Evolutionary conservation across 2,797 vertebrate genomes (phyloP).

Genomic region (Bovichtus variegatus): DNA sequence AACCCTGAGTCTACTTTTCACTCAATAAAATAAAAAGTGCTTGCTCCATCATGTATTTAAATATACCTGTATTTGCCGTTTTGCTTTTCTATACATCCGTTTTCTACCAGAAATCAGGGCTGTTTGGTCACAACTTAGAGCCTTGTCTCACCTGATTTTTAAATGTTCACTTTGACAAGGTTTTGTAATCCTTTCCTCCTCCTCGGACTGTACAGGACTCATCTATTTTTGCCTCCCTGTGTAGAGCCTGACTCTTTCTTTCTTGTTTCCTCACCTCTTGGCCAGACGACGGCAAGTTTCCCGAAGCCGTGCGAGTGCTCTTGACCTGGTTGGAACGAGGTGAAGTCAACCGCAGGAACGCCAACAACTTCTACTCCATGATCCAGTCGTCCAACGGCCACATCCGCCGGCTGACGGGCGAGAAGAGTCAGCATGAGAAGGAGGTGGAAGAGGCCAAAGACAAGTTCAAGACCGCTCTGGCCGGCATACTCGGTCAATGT

Average conservation of each 20-base stretch:
- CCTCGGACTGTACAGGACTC: background rate
- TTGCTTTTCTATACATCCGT: background rate
- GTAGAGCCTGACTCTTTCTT: conserved; percentile 1
- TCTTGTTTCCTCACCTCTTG: conserved; percentile 34
- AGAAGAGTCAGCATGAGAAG: conserved; percentile 94
- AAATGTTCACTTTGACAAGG: background rate
- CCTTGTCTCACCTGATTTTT: background rate
- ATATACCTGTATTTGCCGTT: background rate
- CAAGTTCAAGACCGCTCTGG: conserved; percentile 94
- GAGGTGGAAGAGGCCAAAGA: conserved; percentile 98
- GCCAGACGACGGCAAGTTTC: conserved; percentile 92
- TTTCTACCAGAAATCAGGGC: background rate
- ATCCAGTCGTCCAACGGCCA: conserved; percentile 97
- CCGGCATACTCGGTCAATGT: conserved; percentile 95
- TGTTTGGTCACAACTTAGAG: background rate
- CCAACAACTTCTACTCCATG: conserved; percentile 99
- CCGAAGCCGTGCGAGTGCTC: conserved; percentile 92
- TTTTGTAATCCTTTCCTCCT: background rate
- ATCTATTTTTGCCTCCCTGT: background rate
- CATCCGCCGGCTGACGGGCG: conserved; percentile 90
- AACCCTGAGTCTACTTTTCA: background rate
- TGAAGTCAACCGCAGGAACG: conserved; percentile 95
- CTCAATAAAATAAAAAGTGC: background rate
- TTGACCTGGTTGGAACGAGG: conserved; percentile 96
- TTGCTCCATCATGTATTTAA: background rate